phyloP scores from a whole-genome alignment of 2,113 vertebrate species.

The Callaeas wilsoni region DNA sequence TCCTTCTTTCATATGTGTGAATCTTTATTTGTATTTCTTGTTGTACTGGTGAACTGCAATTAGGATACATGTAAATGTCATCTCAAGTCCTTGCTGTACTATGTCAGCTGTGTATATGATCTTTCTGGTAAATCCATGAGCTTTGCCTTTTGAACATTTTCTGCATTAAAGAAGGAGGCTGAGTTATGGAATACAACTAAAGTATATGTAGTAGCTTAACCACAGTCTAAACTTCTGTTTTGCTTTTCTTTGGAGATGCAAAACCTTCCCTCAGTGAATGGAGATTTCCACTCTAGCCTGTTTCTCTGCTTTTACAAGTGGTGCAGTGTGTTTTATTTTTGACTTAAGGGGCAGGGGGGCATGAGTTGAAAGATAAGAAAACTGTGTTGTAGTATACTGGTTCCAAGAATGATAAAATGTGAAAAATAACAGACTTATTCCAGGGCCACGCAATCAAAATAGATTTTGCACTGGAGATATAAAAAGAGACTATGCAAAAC shows the following conservation, averaged over 20 bases:
- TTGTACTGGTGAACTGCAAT: not conserved
- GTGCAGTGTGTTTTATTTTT: conserved; percentile 28
- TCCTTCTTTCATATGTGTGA: not conserved
- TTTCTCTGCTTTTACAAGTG: conserved; percentile 22
- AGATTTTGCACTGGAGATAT: conserved; percentile 45
- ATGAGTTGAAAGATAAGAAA: conserved; percentile 18
- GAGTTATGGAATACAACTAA: not conserved
- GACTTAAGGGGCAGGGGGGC: not conserved
- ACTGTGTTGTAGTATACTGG: not conserved
- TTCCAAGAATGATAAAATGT: conserved; percentile 57
- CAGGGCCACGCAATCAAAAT: conserved; percentile 45
- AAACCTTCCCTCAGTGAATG: not conserved
- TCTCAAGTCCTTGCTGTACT: not conserved
- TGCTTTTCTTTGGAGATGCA: conserved; percentile 2
- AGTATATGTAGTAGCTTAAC: not conserved
- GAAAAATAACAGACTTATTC: conserved; percentile 50
- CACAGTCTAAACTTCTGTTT: not conserved
- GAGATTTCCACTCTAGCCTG: conserved; percentile 26
- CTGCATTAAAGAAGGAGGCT: not conserved
- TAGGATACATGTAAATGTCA: not conserved
- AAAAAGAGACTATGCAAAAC: conserved; percentile 52
- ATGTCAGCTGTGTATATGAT: not conserved
- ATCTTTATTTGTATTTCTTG: not conserved
- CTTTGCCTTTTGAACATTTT: not conserved
- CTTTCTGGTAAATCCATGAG: not conserved